Base-by-base conservation (phyloP, 2,888 invertebrate species). In the Monochamus alternatus region DNA sequence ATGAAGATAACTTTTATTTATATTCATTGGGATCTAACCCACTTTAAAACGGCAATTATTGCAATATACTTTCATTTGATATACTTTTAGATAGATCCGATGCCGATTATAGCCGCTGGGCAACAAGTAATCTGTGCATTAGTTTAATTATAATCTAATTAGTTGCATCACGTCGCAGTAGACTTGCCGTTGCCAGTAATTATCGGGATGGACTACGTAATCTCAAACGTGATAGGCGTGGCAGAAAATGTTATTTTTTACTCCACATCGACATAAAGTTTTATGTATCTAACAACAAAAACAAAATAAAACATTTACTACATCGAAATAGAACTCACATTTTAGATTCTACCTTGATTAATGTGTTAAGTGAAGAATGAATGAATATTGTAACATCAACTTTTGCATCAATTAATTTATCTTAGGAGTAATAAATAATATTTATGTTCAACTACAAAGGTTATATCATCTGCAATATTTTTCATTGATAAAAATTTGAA, bases 61-160 rank as follows among this genome's bases (percentile, higher is more conserved):
- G 47, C 12, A 5, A 47, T 47, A 12, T 12, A 47, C 12, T 47
- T 47, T 47, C 47, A 47, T 47, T 9, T 12, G 47, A 47, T 47
- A 12, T 47, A 47, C 47, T 47, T 47, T 12, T 47, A 47, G 47
- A 47, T 47, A 47, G 3, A 47, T 5, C 12, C 12, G 44, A 47
- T 47, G 47, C 47, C 47, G 47, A 3, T 3, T 22, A 7, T 55
- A 55, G 14, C 55, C 55, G 22, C 14, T 55, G 55, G 7, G 14
- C 5, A 14, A 14, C 14, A 0, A n/a, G 22, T 55, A 55, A n/a
- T 55, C 14, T 55, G n/a, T 55, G 10, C 12, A 47, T 47, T 7
- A 47, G n/a, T 14, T 55, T 22, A 55, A 55, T 55, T 55, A 55
- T n/a, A n/a, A 22, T 22, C 14, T 55, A 55, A 55, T 55, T 55